These are phyloP conservation scores for Turnix velox DNA, from an alignment of 2,113 vertebrate genomes.

Conservation along the genomic window DNA sequence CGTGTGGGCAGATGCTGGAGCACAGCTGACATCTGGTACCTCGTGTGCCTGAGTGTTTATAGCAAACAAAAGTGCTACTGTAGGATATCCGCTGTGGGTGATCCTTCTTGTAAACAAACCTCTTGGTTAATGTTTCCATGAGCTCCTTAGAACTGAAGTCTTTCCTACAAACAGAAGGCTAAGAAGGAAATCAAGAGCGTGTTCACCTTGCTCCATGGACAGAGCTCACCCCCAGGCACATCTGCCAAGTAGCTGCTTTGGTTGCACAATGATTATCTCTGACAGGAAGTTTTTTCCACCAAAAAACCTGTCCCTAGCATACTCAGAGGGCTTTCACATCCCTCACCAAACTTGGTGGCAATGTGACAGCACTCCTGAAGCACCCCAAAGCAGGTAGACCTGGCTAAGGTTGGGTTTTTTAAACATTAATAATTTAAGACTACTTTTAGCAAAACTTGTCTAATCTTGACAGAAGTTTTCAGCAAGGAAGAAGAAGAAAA, in stretches of 20 bases:
- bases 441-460: no score
- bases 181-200: not conserved
- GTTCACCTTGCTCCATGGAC: not conserved
- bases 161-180: not conserved
- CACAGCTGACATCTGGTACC: conserved; percentile 23
- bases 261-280: not conserved
- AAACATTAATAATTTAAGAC: no score
- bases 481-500: no score
- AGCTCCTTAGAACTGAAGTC: not conserved
- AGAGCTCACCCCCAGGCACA: not conserved
- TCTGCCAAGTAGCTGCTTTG: not conserved
- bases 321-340: not conserved
- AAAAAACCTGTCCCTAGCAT: not conserved
- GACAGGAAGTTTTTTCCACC: not conserved
- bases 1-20: not conserved
- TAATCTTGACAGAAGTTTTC: no score
- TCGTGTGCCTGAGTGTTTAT: not conserved
- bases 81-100: not conserved
- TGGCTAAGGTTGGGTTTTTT: no score
- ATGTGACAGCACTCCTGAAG: not conserved
- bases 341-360: not conserved
- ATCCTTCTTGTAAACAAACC: conserved; percentile 7
- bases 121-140: not conserved
- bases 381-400: not conserved
- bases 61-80: conserved; percentile 36